Percentiles rank a stretch among this genome's conserved stretches.
Evolutionary conservation across 2,888 invertebrate species (phyloP).

Genomic region (Pyralis farinalis): DNA sequence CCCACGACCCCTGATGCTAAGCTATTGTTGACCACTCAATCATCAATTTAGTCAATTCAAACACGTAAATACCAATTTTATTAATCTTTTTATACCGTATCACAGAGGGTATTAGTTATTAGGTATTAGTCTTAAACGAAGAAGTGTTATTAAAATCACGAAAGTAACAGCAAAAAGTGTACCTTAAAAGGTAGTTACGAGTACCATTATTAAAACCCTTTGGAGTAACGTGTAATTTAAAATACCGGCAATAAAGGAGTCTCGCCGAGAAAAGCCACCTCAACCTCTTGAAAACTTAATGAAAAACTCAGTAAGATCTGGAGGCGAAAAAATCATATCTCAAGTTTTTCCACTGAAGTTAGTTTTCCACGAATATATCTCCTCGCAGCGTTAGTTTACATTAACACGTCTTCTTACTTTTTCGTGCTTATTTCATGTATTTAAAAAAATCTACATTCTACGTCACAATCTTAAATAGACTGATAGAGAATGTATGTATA

Average conservation of each 20-base stretch:
- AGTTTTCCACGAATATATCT: slow-evolving; percentile 21
- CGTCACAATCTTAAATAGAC: too few relatives aligned
- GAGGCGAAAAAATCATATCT: slow-evolving; percentile 21
- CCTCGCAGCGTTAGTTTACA: slow-evolving; percentile 7
- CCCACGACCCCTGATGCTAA: too few relatives aligned
- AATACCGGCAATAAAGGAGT: slow-evolving; percentile 15
- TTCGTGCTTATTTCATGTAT: background rate
- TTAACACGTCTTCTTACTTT: slow-evolving; percentile 8
- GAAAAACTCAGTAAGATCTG: slow-evolving; percentile 22
- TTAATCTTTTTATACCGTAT: too few relatives aligned
- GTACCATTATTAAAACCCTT: slow-evolving; percentile 11
- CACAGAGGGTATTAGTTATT: too few relatives aligned
- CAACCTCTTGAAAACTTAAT: slow-evolving; percentile 24
- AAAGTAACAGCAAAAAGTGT: background rate
- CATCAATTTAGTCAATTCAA: too few relatives aligned
- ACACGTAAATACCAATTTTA: too few relatives aligned
- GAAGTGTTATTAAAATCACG: background rate
- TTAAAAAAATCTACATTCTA: background rate
- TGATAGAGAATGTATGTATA: too few relatives aligned
- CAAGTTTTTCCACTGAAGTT: slow-evolving; percentile 19
- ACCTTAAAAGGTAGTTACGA: background rate
- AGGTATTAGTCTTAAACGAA: too few relatives aligned
- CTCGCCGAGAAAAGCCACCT: slow-evolving; percentile 12
- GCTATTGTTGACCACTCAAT: too few relatives aligned
- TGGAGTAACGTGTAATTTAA: slow-evolving; percentile 12